Percentiles rank a stretch among this genome's conserved stretches.
Conservation (phyloP, 2,797 vertebrate genomes). For the Luscinia megarhynchos region DNA sequence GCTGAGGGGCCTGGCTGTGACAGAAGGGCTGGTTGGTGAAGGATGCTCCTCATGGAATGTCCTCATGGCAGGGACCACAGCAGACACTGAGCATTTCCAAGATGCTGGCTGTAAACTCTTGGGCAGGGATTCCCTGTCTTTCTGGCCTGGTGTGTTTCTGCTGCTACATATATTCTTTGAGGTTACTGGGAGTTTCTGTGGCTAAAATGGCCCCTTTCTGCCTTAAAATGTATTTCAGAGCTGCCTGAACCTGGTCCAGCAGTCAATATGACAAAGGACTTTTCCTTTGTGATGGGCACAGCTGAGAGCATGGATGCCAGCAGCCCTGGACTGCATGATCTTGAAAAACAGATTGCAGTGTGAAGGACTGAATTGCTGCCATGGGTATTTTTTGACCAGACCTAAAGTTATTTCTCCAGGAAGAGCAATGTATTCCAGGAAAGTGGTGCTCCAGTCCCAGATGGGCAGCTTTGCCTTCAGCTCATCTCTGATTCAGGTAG, state of each 20-base stretch:
- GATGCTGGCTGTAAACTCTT: neutral
- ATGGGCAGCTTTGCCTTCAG: neutral
- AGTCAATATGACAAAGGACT: neutral
- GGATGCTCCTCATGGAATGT: neutral
- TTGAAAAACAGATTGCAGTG: neutral
- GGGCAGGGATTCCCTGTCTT: neutral
- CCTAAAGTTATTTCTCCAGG: neutral
- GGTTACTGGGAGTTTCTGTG: neutral
- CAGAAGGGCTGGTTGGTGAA: neutral
- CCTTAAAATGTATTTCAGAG: neutral
- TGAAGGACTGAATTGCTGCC: neutral
- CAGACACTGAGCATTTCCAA: neutral
- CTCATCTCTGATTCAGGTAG: neutral
- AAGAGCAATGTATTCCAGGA: neutral
- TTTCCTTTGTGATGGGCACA: neutral
- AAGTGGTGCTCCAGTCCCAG: neutral
- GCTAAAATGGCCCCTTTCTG: neutral
- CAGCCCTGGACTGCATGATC: neutral
- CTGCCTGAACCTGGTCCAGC: neutral
- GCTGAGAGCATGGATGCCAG: neutral
- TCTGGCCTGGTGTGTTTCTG: neutral
- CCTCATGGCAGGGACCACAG: neutral
- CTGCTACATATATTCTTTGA: neutral
- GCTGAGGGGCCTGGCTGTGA: neutral
- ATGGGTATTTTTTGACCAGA: neutral